Evolutionary conservation across 2,888 invertebrate genomes (phyloP).

Genomic region (Emmelina monodactyla): DNA sequence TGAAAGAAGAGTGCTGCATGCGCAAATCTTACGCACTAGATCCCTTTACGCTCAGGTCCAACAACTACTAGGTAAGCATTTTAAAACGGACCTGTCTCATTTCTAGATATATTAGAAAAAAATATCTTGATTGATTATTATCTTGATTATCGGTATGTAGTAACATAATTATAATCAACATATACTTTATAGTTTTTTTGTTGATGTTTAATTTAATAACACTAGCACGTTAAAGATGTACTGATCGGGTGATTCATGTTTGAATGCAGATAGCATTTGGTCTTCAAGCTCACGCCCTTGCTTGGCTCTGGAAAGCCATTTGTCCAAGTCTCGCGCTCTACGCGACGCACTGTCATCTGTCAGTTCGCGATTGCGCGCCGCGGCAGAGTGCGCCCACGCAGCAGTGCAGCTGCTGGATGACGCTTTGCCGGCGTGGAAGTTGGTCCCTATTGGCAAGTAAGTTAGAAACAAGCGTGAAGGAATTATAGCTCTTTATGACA

Average conservation of each 20-base stretch:
- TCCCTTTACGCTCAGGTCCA: slow-evolving; percentile 36
- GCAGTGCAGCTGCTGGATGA: slow-evolving; percentile 40
- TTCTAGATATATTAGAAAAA: no score
- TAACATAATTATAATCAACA: no score
- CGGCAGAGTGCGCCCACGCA: slow-evolving; percentile 42
- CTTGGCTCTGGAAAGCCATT: slow-evolving; percentile 28
- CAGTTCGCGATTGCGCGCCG: slow-evolving; percentile 39
- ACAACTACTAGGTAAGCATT: slow-evolving; percentile 35
- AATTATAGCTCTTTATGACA: no score
- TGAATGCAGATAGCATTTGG: slow-evolving; percentile 48
- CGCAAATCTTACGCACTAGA: slow-evolving; percentile 37
- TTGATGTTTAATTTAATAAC: no score
- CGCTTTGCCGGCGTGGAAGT: slow-evolving; percentile 51
- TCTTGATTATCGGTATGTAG: no score
- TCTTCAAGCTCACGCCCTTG: slow-evolving; percentile 30
- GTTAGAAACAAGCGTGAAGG: no score
- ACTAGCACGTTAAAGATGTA: no score
- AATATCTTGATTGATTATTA: no score
- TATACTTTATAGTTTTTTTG: no score
- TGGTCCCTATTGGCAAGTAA: slow-evolving; percentile 48
- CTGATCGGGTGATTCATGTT: no score
- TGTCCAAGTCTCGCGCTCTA: slow-evolving; percentile 33
- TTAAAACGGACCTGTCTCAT: no score
- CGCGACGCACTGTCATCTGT: slow-evolving; percentile 48
- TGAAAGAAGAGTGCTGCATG: slow-evolving; percentile 36